A percentile compares a stretch with the other conserved stretches of the same genome.
Conservation (phyloP, 1,140 invertebrate genomes). For the Nomia melanderi region DNA sequence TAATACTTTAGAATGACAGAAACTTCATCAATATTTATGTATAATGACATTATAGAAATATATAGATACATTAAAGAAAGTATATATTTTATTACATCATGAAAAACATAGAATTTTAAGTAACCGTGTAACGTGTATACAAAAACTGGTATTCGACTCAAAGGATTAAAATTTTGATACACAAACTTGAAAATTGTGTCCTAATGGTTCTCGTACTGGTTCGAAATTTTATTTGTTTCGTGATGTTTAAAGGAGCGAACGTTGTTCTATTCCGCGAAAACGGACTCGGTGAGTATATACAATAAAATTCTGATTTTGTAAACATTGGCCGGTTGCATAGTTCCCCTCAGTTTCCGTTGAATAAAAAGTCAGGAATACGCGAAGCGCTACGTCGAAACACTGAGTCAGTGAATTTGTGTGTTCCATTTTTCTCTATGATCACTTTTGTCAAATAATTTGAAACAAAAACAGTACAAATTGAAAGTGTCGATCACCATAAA, state of each 20-base stretch:
- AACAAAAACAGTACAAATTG: neutral
- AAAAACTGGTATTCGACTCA: too few relatives aligned
- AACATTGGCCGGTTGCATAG: slow-evolving; percentile 22
- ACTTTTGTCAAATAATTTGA: neutral
- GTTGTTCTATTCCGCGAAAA: neutral
- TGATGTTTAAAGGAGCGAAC: neutral
- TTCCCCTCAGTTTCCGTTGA: neutral
- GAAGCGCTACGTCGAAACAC: slow-evolving; percentile 14
- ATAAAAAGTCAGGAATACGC: slow-evolving; percentile 7
- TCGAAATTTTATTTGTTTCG: neutral
- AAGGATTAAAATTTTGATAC: too few relatives aligned
- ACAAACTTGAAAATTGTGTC: too few relatives aligned
- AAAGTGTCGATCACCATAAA: neutral
- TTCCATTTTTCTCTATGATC: neutral
- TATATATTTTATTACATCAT: too few relatives aligned
- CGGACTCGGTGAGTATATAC: neutral
- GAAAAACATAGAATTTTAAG: too few relatives aligned
- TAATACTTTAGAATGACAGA: too few relatives aligned
- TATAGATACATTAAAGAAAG: too few relatives aligned
- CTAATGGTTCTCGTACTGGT: too few relatives aligned
- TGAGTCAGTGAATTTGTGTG: slow-evolving; percentile 3
- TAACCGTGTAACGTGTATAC: too few relatives aligned
- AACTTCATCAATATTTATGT: too few relatives aligned
- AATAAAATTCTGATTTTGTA: slow-evolving; percentile 8
- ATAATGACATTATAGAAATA: too few relatives aligned